Evolutionary conservation across 2,113 vertebrate genomes (phyloP), one percentile per base, ranked within the genome.

Genomic region (Engystomops pustulosus): DNA sequence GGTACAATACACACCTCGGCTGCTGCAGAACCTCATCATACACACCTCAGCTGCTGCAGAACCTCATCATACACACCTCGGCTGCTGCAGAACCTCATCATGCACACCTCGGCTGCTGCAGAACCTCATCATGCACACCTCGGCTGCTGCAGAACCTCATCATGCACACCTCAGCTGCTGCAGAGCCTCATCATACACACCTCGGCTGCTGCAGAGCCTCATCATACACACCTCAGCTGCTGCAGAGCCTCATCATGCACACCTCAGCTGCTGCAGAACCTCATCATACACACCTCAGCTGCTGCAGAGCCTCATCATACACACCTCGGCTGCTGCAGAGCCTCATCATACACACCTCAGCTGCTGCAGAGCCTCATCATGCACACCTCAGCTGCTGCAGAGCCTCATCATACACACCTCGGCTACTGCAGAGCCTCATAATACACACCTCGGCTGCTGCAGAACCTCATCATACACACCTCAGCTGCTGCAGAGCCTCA

Each of bases 1-100:
- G 91, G 91, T 93, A 17, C 23, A n/a, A n/a, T n/a, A 49, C 15
- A 55, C n/a, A 1, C 51, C 20, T 20, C 51, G n/a, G 51, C 20
- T 53, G 51, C 51, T 53, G 51, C 51, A 53, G 51, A 53, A n/a
- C 51, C 20, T 53, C 51, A n/a, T 53, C 20, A n/a, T n/a, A n/a
- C 47, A 49, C 47, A 18, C 47, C 47, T 49, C 47, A 18, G 14
- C 47, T 18, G 17, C 47, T 49, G 47, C 47, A 45, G 44, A 3
- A 45, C 44, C 44, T 49, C 47, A 17, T 18, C 5, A 49, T 18
- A 49, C 14, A 49, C 20, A n/a, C 53, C n/a, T 55, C 53, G 2
- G 6, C n/a, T 55, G n/a, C n/a, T 55, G n/a, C 53, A 49, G 15
- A 49, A 49, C 14, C 44, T 45, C 44, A 7, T 45, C 9, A 12